phyloP scores from a whole-genome alignment of 2,113 vertebrate genomes.

The Excalfactoria chinensis region DNA sequence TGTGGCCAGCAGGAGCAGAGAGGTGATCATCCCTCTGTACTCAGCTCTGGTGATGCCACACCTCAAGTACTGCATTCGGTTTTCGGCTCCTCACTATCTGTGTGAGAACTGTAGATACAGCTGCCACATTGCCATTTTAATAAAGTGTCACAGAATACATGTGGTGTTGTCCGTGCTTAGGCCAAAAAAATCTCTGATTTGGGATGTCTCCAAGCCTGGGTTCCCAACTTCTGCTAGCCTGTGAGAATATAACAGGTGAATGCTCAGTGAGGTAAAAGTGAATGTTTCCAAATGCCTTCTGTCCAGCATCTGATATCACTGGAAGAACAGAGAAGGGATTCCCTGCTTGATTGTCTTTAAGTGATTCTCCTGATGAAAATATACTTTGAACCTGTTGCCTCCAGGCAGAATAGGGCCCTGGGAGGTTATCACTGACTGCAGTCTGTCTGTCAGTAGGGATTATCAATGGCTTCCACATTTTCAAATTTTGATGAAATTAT shows the following conservation, averaged over 20 bases:
- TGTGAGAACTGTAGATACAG: background rate
- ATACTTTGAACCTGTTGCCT: fast-evolving
- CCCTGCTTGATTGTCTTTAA: background rate
- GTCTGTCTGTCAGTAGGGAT: background rate
- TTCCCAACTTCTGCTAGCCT: background rate
- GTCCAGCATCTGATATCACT: background rate
- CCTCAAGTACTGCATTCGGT: too few relatives aligned
- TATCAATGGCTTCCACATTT: background rate
- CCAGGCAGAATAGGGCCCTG: background rate
- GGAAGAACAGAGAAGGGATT: background rate
- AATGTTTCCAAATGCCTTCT: background rate
- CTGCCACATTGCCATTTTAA: background rate
- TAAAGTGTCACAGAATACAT: background rate
- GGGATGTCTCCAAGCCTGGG: background rate
- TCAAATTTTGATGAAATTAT: background rate
- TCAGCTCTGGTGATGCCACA: too few relatives aligned
- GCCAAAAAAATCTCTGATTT: background rate
- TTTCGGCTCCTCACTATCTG: background rate
- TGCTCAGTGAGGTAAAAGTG: background rate
- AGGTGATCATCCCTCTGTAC: too few relatives aligned
- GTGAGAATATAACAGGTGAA: background rate
- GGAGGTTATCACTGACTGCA: fast-evolving
- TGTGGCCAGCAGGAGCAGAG: too few relatives aligned
- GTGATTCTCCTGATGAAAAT: background rate
- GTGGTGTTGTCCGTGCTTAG: background rate